Percentiles rank a stretch among this genome's conserved stretches.
Evolutionary conservation across 2,888 invertebrate species (phyloP).

Genomic region (Spodoptera littoralis): DNA sequence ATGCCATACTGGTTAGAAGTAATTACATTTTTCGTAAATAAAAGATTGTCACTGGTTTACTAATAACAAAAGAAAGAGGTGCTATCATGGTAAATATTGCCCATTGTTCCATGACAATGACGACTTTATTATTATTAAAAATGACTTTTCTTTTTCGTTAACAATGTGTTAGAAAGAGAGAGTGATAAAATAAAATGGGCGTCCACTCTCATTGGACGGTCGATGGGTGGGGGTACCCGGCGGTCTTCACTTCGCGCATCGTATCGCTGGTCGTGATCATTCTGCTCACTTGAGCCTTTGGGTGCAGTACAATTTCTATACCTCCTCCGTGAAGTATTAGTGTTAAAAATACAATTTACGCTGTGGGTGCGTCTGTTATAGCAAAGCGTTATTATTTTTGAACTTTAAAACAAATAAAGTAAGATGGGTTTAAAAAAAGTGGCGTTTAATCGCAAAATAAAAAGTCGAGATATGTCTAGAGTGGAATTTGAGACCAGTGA

Average conservation of each 20-base stretch:
- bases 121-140: slow-evolving; percentile 17
- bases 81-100: too few species aligned
- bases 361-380: background rate
- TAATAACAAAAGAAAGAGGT: too few species aligned
- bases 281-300: slow-evolving; percentile 25
- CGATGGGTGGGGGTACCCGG: too few species aligned
- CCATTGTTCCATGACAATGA: slow-evolving; percentile 30
- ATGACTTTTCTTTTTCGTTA: slow-evolving; percentile 31
- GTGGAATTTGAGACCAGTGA: slow-evolving; percentile 99
- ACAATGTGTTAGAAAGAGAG: slow-evolving; percentile 14
- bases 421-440: slow-evolving; percentile 82
- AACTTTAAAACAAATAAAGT: slow-evolving; percentile 3
- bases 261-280: too few species aligned
- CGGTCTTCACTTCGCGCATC: too few species aligned
- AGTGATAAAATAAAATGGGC: background rate
- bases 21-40: too few species aligned
- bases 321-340: slow-evolving; percentile 40
- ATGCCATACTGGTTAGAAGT: too few species aligned
- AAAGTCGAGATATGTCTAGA: slow-evolving; percentile 96
- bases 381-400: too few species aligned
- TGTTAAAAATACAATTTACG: slow-evolving; percentile 2
- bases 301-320: slow-evolving; percentile 8
- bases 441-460: slow-evolving; percentile 84
- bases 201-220: too few species aligned
- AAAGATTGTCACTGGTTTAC: too few species aligned